Conservation (phyloP, 2,113 vertebrate species). For the Taurulus bubalis region DNA sequence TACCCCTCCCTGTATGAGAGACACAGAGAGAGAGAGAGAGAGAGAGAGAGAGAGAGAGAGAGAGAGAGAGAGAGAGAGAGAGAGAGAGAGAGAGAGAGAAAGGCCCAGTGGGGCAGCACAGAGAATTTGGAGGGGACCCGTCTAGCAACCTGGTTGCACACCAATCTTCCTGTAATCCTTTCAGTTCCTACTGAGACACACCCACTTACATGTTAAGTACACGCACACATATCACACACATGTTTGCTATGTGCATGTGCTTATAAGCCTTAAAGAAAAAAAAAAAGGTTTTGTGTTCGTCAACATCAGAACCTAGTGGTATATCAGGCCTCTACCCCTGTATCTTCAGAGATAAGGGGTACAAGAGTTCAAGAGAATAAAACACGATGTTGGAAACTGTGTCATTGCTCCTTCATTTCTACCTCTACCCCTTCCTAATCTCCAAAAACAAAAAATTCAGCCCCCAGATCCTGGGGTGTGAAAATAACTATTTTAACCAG, state of each 20-base stretch:
- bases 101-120: conserved; percentile 79
- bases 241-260: conserved; percentile 1
- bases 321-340: neutral
- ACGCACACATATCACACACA: conserved; percentile 21
- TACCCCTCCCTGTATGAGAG: conserved; percentile 46
- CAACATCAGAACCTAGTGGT: conserved; percentile 11
- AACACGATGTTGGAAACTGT: neutral
- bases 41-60: no score
- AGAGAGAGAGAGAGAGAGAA: conserved; percentile 31
- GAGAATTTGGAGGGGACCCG: conserved; percentile 63
- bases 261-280: conserved; percentile 1
- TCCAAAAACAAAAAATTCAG: neutral
- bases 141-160: conserved; percentile 71
- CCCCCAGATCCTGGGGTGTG: neutral
- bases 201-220: conserved; percentile 31
- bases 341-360: neutral
- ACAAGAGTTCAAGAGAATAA: neutral
- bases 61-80: no score
- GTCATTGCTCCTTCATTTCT: neutral
- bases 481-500: neutral
- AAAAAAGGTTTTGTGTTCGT: neutral
- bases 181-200: conserved; percentile 53
- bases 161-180: conserved; percentile 80
- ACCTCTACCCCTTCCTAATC: neutral
- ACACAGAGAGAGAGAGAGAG: neutral